Base-by-base conservation (phyloP, 2,113 vertebrate species). In the Solea solea region DNA sequence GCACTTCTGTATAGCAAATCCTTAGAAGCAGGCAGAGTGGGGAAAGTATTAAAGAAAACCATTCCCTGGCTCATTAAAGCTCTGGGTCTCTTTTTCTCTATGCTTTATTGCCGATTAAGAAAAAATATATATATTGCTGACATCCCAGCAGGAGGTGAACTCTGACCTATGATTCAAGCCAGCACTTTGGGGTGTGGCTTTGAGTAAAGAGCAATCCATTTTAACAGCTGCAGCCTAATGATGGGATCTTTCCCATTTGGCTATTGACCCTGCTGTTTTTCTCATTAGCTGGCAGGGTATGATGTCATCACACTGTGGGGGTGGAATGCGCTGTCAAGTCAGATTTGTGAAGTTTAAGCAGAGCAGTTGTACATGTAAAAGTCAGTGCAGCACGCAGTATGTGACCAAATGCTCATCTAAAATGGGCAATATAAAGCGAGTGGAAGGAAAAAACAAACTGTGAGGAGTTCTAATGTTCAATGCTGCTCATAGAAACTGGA, bases 11-110 rank as follows among this genome's bases (percentile, higher is more conserved):
- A 13, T 59, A 81, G 48, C 62, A 61, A 60, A 74, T 80, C 80
- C 56, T 74, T 60, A 56, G 44, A 81, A 21, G 27, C 65, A 16
- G 51, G 48, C 51, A 49, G 59, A 68, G n/a, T 55, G 66, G 83
- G 88, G 84, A 87, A 90, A 88, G 83, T 75, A 52, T 86, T 71
- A 78, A 64, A 61, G 45, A 67, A 69, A 34, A 42, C 62, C 11
- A 52, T 7, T 55, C 8, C 52, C 54, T 53, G 65, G 44, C 64
- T 70, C 45, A 34, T 16, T 68, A 15, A 79, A 69, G 54, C 21
- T 50, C 52, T 1, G 9, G 1, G n/a, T 45, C 60, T 57, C 60
- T 11, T 12, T 58, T 56, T 53, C 50, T 69, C 66, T 27, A 48
- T 61, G n/a, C 55, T 57, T 72, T 69, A 41, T 44, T 21, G 48